Evolutionary conservation across 2,797 vertebrate genomes (phyloP).

Genomic region (Discoglossus pictus): DNA sequence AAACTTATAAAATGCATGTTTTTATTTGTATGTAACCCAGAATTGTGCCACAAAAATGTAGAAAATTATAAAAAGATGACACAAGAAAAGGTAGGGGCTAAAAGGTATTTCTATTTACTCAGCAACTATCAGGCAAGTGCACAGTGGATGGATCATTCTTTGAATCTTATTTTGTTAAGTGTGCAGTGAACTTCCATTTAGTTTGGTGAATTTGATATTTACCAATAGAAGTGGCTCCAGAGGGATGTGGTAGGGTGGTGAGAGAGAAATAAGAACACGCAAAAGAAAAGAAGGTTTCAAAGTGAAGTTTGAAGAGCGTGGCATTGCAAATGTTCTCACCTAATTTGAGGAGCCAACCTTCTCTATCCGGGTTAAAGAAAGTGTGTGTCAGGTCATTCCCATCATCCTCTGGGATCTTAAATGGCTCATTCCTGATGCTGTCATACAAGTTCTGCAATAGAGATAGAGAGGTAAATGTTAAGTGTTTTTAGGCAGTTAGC

Average conservation of each 20-base stretch:
- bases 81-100: no score
- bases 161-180: no score
- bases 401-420: conserved; percentile 92
- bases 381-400: conserved; percentile 93
- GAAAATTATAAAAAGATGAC: no score
- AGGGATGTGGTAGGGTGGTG: conserved; percentile 8
- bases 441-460: conserved; percentile 81
- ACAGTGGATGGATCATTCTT: no score
- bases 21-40: no score
- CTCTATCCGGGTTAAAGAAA: conserved; percentile 92
- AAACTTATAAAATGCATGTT: no score
- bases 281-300: not conserved
- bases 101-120: no score
- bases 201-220: no score
- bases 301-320: not conserved
- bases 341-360: conserved; percentile 93
- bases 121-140: no score
- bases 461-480: not conserved
- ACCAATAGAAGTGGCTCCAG: conserved; percentile 11
- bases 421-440: conserved; percentile 91
- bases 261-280: not conserved
- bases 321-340: conserved; percentile 68
- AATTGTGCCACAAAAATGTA: no score
- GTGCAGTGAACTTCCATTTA: no score
- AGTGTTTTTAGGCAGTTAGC: no score